A percentile compares a stretch with the other conserved stretches of the same genome.
Evolutionary conservation across 37 sponge, comb jelly and placozoan species (phyloP).

Genomic region (Cliona cf. orientalis): DNA sequence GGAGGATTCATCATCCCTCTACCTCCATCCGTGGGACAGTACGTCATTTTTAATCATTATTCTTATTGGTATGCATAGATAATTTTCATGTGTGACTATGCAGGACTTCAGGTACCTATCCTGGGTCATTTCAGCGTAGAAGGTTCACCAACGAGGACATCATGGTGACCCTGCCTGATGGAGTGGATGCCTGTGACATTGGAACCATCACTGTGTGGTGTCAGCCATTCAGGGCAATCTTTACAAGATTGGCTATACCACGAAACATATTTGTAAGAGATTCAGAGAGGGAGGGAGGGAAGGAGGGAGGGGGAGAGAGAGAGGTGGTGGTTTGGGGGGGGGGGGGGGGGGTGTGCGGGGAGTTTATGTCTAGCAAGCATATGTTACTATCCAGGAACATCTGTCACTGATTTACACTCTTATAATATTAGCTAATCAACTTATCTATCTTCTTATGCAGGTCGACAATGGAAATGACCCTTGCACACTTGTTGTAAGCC

Average conservation of each 20-base stretch:
- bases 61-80: background rate
- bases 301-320: no score
- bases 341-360: no score
- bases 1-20: background rate
- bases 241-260: conserved; percentile 28
- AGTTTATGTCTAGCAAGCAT: no score
- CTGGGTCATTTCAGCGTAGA: background rate
- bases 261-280: conserved; percentile 37
- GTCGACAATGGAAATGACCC: conserved; percentile 22
- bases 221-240: conserved; percentile 16
- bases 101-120: background rate
- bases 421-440: background rate
- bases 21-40: background rate
- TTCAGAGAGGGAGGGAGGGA: no score
- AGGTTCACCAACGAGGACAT: conserved; percentile 8
- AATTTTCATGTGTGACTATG: background rate
- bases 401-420: no score
- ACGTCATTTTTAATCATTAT: background rate
- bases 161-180: conserved; percentile 2
- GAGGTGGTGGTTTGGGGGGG: no score
- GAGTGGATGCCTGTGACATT: conserved; percentile 25
- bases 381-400: no score
- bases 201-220: conserved; percentile 53
- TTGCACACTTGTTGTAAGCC: conserved; percentile 1
- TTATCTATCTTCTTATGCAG: background rate